Evolutionary conservation across 1,140 invertebrate genomes (phyloP).

Genomic region (Oreohelix idahoensis): DNA sequence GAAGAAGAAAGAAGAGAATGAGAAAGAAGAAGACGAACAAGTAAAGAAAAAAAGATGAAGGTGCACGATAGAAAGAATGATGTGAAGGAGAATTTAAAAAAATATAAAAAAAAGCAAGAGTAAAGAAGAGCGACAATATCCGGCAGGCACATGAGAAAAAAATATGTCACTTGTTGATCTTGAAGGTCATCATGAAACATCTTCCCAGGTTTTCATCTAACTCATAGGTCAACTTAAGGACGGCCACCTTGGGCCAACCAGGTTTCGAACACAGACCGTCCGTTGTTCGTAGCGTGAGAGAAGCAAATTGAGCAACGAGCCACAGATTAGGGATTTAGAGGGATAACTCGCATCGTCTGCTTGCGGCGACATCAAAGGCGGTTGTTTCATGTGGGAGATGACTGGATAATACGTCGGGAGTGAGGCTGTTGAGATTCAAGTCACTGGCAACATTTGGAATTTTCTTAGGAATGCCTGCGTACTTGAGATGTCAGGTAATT

Average conservation of each 20-base stretch:
- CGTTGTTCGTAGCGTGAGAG: background rate
- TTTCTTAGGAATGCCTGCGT: too few relatives aligned
- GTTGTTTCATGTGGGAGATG: background rate
- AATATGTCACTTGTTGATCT: background rate
- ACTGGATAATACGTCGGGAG: background rate
- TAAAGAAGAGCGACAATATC: too few relatives aligned
- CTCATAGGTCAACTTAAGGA: background rate
- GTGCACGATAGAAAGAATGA: too few relatives aligned
- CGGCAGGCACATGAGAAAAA: background rate
- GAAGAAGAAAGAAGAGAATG: too few relatives aligned
- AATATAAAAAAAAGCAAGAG: too few relatives aligned
- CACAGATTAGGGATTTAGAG: conserved; percentile 3
- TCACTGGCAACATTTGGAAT: too few relatives aligned
- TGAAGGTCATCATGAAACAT: background rate
- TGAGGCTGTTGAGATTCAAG: background rate
- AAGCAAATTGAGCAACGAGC: background rate
- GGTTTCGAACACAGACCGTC: background rate
- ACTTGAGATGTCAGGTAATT: too few relatives aligned
- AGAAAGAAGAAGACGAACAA: too few relatives aligned
- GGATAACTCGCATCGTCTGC: background rate
- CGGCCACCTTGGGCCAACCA: background rate
- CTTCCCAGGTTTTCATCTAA: background rate
- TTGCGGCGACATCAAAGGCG: background rate
- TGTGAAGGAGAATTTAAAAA: too few relatives aligned
- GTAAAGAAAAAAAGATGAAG: too few relatives aligned